Percentiles rank a stretch among this genome's conserved stretches.
These are phyloP conservation scores for Siniperca knerii DNA, from an alignment of 2,113 vertebrate genomes.

Conservation along the genomic window DNA sequence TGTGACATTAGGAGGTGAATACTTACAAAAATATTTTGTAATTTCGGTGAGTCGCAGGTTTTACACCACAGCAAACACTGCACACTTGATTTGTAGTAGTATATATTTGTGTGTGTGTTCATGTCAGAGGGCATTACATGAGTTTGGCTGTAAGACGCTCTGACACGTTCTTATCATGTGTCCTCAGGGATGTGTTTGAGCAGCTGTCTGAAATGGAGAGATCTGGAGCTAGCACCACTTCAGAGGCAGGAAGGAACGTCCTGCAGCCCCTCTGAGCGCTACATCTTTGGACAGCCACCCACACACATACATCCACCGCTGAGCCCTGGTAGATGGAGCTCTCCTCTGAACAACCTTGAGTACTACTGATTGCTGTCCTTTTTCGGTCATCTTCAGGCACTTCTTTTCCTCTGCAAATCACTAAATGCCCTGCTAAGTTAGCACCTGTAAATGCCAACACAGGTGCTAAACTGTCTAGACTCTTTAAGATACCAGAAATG, in stretches of 20 bases:
- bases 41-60: neutral
- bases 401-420: constrained; percentile 28
- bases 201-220: constrained; percentile 94
- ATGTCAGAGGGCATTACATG: too few relatives aligned
- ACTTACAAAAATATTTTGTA: neutral
- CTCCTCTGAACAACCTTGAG: constrained; percentile 50
- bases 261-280: constrained; percentile 84
- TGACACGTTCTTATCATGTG: neutral
- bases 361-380: constrained; percentile 78
- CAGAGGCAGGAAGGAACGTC: constrained; percentile 80
- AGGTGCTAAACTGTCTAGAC: constrained; percentile 43
- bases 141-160: neutral
- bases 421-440: constrained; percentile 31
- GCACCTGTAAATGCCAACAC: constrained; percentile 21
- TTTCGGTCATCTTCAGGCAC: constrained; percentile 59
- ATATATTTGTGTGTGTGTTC: neutral
- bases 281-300: neutral
- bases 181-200: constrained; percentile 93
- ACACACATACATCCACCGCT: neutral
- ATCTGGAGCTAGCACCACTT: constrained; percentile 64
- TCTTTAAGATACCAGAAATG: constrained; percentile 51
- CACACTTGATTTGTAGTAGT: neutral
- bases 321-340: constrained; percentile 21
- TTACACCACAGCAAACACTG: neutral
- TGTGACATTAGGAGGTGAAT: too few relatives aligned